Conservation (phyloP, 2,113 vertebrate genomes). For the Callocephalon fimbriatum region DNA sequence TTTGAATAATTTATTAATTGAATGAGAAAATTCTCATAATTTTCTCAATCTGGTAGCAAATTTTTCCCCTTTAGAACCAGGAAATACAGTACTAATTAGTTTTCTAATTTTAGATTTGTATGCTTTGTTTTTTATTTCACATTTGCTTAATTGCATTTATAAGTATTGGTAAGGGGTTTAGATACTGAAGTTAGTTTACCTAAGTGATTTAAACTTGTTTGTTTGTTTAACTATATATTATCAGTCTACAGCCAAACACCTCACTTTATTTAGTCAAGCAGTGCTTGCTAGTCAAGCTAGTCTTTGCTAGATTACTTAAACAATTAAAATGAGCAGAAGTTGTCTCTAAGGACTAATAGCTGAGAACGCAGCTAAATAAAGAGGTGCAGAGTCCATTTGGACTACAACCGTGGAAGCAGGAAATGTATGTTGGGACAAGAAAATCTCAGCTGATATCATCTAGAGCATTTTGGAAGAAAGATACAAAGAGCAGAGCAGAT, state of each 20-base stretch:
- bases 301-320: neutral
- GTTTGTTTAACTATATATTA: neutral
- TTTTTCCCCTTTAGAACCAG: neutral
- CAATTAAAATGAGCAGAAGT: neutral
- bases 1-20: neutral
- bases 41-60: neutral
- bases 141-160: neutral
- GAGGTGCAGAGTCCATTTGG: neutral
- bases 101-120: conserved; percentile 37
- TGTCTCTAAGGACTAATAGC: neutral
- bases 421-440: neutral
- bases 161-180: neutral
- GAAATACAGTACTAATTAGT: neutral
- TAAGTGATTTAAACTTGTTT: neutral
- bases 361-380: neutral
- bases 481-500: neutral
- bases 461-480: neutral
- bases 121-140: neutral
- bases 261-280: neutral
- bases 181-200: neutral
- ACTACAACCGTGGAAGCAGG: neutral
- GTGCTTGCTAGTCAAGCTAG: too few species aligned
- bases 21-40: neutral
- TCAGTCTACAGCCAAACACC: neutral
- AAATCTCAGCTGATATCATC: neutral